phyloP scores from a whole-genome alignment of 1,140 invertebrate genomes.

The Harlomillsia oculata region DNA sequence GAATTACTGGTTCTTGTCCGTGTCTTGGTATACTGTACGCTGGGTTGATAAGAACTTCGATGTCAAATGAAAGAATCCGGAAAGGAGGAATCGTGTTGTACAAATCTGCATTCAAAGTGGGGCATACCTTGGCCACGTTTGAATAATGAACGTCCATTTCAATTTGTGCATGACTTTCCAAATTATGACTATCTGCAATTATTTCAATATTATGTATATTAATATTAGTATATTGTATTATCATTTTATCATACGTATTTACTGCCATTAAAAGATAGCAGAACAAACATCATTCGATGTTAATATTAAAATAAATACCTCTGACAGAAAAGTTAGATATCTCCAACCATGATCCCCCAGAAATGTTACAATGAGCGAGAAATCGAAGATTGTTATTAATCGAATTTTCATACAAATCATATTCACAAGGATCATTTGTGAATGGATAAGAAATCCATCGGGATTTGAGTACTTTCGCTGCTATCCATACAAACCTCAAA shows the following conservation, averaged over 20 bases:
- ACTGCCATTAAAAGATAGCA: background rate
- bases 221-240: background rate
- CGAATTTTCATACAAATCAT: conserved; percentile 18
- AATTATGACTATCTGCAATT: background rate
- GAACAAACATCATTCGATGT: background rate
- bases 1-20: conserved; percentile 17
- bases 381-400: conserved; percentile 29
- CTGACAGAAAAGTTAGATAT: background rate
- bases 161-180: conserved; percentile 21
- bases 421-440: conserved; percentile 10
- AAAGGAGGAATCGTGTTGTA: conserved; percentile 1
- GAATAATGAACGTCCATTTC: conserved; percentile 24
- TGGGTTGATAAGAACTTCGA: conserved; percentile 17
- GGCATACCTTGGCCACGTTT: background rate
- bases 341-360: conserved; percentile 21
- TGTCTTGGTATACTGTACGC: background rate
- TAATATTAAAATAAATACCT: background rate
- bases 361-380: conserved; percentile 21
- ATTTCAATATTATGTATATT: background rate
- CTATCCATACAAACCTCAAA: conserved; percentile 14
- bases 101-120: background rate
- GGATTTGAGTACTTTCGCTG: conserved; percentile 4
- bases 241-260: background rate
- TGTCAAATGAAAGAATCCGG: conserved; percentile 31
- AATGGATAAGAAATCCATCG: conserved; percentile 10